Conservation (phyloP, 2,113 vertebrate genomes). For the Notothenia rossii region DNA sequence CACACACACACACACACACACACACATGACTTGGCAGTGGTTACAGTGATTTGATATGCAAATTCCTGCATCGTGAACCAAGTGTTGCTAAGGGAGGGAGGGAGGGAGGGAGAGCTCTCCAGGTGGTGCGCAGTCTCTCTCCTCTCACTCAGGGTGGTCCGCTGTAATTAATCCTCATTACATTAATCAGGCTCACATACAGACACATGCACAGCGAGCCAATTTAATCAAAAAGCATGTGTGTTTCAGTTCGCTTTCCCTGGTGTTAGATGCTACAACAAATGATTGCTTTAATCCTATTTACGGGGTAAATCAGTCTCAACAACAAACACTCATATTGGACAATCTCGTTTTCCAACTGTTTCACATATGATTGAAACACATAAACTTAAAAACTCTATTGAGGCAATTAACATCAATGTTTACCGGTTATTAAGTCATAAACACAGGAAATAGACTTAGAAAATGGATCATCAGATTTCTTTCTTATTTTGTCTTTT, state of each 20-base stretch:
- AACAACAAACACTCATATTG: too few relatives aligned
- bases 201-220: slow-evolving; percentile 41
- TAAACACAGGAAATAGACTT: too few relatives aligned
- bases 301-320: too few relatives aligned
- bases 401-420: too few relatives aligned
- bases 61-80: slow-evolving; percentile 54
- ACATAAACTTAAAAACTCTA: too few relatives aligned
- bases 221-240: slow-evolving; percentile 43
- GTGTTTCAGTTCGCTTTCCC: slow-evolving; percentile 24
- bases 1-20: slow-evolving; percentile 3
- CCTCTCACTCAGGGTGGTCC: slow-evolving; percentile 66
- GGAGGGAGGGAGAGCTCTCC: slow-evolving; percentile 28
- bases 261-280: background rate
- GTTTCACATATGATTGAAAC: too few relatives aligned
- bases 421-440: too few relatives aligned
- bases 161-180: slow-evolving; percentile 69
- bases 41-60: slow-evolving; percentile 37
- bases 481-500: too few relatives aligned
- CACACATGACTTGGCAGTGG: background rate
- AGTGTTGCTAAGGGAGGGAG: slow-evolving; percentile 36
- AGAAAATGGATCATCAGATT: too few relatives aligned
- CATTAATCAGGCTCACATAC: slow-evolving; percentile 59
- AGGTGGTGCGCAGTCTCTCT: slow-evolving; percentile 71
- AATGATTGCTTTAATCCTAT: background rate
- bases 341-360: too few relatives aligned